Evolutionary conservation across 2,888 invertebrate genomes (phyloP), one percentile per base, ranked within the genome.

Genomic region (Mycalesis mineus): DNA sequence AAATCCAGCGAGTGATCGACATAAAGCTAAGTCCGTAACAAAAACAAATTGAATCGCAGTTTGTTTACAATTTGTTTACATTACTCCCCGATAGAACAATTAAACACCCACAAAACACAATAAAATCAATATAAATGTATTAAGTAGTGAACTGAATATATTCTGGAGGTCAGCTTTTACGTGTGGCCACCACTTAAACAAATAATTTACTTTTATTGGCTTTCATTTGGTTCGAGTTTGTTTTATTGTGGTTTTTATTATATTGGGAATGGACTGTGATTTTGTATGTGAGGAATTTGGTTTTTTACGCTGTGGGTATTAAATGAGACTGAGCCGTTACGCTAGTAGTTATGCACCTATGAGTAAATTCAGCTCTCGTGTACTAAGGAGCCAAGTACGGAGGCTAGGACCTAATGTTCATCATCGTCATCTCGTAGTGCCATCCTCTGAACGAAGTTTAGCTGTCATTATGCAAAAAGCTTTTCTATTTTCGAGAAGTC

Each of bases 101-200:
- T 63, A 68, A 68, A 68, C 63, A 48, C 63, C 67, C 63, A 63
- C 68, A 59, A 54, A 65, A 64, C 57, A 51, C 59, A 66, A 65
- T 69, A 68, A 68, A 69, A 70, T 58, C 65, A 66, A 66, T 68
- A 67, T 64, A 69, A 68, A 66, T 55, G 65, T 52, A 58, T 66
- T 66, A 68, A 71, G 67, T 65, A 65, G 61, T 61, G 33, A 31
- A 61, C 51, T 64, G 61, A 67, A 66, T 66, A 65, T 54, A 59
- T 63, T 60, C 11, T 54, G 67, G 71, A 70, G 73, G 72, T 72
- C 69, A 69, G 52, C 63, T 79, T 80, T 77, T 65, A 82, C 77
- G 86, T 85, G 85, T 86, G 86, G 83, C 82, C 84, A 75, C 77
- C 88, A 87, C 88, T 88, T 82, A 87, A 82, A 87, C 79, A 88